phyloP scores from a whole-genome alignment of 2,113 vertebrate genomes.

The Cheirogaleus medius region DNA sequence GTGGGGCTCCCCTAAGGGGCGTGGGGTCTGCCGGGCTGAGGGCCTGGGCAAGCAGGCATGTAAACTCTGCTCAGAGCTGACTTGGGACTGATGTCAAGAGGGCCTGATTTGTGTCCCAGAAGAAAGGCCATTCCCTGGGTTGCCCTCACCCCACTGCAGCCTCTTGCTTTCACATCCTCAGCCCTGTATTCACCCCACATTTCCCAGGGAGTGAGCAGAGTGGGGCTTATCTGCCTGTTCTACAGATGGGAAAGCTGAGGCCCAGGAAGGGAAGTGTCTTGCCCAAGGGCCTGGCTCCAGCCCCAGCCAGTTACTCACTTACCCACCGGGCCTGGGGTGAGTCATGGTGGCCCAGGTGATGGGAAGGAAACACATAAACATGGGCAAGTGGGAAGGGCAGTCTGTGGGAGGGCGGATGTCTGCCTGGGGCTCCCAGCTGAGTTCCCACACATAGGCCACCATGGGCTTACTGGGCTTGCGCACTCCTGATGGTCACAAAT shows the following conservation, averaged over 20 bases:
- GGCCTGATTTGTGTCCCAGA: neutral
- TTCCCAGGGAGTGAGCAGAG: neutral
- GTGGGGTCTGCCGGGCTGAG: neutral
- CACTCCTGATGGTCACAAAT: neutral
- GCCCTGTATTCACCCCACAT: neutral
- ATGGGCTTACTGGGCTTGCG: neutral
- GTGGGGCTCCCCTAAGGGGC: neutral
- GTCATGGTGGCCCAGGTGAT: slow-evolving; percentile 69
- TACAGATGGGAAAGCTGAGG: slow-evolving; percentile 58
- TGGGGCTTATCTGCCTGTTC: neutral
- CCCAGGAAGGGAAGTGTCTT: slow-evolving; percentile 41
- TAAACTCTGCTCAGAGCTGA: neutral
- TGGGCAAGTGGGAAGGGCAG: neutral
- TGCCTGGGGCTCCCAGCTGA: neutral
- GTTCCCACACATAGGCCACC: neutral
- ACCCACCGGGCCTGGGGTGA: slow-evolving; percentile 20
- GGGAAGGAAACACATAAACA: slow-evolving; percentile 65
- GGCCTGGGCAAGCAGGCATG: neutral
- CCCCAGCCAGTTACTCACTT: slow-evolving; percentile 50
- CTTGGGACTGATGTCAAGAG: neutral
- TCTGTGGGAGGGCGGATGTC: neutral
- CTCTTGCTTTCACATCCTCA: neutral
- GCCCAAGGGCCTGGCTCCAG: slow-evolving; percentile 47
- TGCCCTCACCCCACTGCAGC: neutral
- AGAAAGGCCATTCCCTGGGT: neutral